Conservation (phyloP, 2,113 vertebrate genomes). For the rabbit (Oryctolagus cuniculus) region mOryCun1.1 NC_091438.1:158923001-158923500, state of each 20-base stretch:
- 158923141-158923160: no score
- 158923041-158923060: neutral
- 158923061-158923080: conserved; percentile 21
- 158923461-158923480: no score
- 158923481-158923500: no score
- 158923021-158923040: neutral
- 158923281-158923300: neutral
- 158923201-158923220: neutral
- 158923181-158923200: neutral
- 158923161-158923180: neutral
- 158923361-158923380: neutral
- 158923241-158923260: neutral
- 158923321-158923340: neutral
- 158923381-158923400: neutral
- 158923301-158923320: neutral
- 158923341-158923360: neutral
- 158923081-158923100: neutral
- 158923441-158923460: no score
- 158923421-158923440: no score
- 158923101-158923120: neutral
- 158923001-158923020: neutral
- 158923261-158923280: neutral
- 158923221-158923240: neutral
- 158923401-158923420: no score
- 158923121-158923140: neutral